A percentile compares a stretch with the other conserved stretches of the same genome.
Conservation (phyloP, 2,113 vertebrate species). For the Phrynosoma blainvillii region DNA sequence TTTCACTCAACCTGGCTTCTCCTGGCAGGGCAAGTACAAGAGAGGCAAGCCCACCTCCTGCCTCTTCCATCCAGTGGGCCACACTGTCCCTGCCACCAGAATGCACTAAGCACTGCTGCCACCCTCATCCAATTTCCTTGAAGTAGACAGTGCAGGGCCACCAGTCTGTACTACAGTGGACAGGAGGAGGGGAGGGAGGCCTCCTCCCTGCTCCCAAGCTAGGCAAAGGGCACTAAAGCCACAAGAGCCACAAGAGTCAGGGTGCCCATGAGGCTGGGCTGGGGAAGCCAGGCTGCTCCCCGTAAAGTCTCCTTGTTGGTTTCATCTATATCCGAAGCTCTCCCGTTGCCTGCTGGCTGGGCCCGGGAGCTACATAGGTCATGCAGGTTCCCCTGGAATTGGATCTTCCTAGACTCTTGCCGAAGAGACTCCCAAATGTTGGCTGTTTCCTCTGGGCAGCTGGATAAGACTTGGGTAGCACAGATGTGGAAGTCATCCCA, state of each 20-base stretch:
- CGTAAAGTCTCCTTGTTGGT: conserved; percentile 91
- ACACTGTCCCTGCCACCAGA: background rate
- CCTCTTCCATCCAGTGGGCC: background rate
- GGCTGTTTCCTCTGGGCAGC: conserved; percentile 90
- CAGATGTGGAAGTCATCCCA: conserved; percentile 95
- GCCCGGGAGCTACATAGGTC: conserved; percentile 86
- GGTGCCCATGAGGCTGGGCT: conserved; percentile 19
- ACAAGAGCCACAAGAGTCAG: conserved; percentile 58
- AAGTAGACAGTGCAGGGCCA: background rate
- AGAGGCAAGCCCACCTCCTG: background rate
- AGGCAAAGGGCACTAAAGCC: conserved; percentile 62
- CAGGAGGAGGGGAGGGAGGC: background rate
- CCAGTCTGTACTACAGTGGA: background rate
- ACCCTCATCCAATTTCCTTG: background rate
- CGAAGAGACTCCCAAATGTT: conserved; percentile 93
- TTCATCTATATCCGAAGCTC: conserved; percentile 65
- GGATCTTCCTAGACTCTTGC: conserved; percentile 92
- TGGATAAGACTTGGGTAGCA: conserved; percentile 85
- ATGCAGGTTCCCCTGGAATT: conserved; percentile 94
- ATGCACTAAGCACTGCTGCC: background rate
- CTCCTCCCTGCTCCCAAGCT: conserved; percentile 15
- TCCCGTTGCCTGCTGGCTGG: conserved; percentile 64
- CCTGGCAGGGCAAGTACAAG: background rate
- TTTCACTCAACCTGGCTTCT: background rate
- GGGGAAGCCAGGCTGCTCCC: conserved; percentile 52